Percentiles rank a stretch among this genome's conserved stretches.
These are phyloP conservation scores for Phalera bucephala DNA, from an alignment of 2,888 invertebrate species.

Conservation along the genomic window DNA sequence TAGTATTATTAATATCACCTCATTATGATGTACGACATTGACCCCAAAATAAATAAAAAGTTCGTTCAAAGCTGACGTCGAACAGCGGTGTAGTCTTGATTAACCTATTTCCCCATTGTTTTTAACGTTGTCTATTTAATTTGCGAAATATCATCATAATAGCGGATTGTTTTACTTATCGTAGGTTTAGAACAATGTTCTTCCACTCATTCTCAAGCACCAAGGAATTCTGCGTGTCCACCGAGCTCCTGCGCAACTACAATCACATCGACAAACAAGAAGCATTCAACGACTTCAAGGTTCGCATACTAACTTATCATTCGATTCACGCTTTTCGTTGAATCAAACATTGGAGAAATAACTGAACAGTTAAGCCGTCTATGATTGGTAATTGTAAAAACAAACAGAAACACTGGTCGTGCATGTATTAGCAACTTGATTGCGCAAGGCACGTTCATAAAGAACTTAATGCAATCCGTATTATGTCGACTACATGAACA, in stretches of 20 bases:
- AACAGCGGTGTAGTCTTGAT: constrained; percentile 13
- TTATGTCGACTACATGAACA: neutral
- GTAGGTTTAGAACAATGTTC: constrained; percentile 86
- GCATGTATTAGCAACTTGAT: constrained; percentile 5
- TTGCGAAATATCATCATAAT: constrained; percentile 17
- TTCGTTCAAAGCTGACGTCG: constrained; percentile 34
- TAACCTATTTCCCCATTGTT: no score
- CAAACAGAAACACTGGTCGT: constrained; percentile 7
- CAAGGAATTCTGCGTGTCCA: constrained; percentile 91
- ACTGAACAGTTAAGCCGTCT: constrained; percentile 11
- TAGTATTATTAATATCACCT: no score
- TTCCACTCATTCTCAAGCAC: constrained; percentile 93
- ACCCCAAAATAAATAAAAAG: constrained; percentile 45
- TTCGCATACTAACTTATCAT: constrained; percentile 37
- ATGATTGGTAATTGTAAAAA: constrained; percentile 1
- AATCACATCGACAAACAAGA: constrained; percentile 85
- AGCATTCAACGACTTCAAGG: constrained; percentile 89
- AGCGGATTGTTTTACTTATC: constrained; percentile 18
- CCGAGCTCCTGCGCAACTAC: constrained; percentile 88
- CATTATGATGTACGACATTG: no score
- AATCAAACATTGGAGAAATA: constrained; percentile 5
- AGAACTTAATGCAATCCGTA: neutral
- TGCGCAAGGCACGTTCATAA: neutral
- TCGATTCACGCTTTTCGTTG: constrained; percentile 11
- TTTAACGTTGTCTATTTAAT: constrained; percentile 16